Conservation (phyloP, 2,797 vertebrate species). For the Champsocephalus esox region DNA sequence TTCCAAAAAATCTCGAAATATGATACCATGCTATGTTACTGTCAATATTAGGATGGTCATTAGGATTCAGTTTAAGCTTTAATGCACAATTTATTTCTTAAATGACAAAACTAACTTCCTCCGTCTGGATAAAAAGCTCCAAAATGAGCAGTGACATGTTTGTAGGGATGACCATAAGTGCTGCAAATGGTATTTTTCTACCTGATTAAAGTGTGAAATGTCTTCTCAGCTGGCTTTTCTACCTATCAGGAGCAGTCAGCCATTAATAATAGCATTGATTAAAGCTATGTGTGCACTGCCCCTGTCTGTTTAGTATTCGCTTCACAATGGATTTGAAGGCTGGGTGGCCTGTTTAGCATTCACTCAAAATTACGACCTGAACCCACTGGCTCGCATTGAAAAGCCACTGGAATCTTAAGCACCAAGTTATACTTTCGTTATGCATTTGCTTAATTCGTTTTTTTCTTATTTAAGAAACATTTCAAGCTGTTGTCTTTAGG, state of each 20-base stretch:
- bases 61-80: constrained; percentile 17
- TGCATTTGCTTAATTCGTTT: background rate
- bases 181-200: constrained; percentile 58
- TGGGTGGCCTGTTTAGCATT: constrained; percentile 37
- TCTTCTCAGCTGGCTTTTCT: constrained; percentile 46
- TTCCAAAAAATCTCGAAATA: constrained; percentile 5
- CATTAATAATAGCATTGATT: constrained; percentile 72
- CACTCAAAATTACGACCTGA: constrained; percentile 7
- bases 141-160: constrained; percentile 55
- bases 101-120: constrained; percentile 27
- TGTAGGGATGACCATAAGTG: constrained; percentile 37
- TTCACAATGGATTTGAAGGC: constrained; percentile 29
- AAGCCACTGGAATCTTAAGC: background rate
- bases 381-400: constrained; percentile 3
- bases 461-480: background rate
- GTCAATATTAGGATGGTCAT: constrained; percentile 15
- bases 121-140: constrained; percentile 38
- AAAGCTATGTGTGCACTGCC: constrained; percentile 43
- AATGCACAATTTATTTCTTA: constrained; percentile 20
- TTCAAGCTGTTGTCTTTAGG: background rate
- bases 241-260: constrained; percentile 52
- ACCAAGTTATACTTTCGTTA: background rate
- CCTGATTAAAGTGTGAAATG: constrained; percentile 65
- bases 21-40: constrained; percentile 5
- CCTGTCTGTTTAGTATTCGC: constrained; percentile 50